Base-by-base conservation (phyloP, 2,888 invertebrate genomes). In the Pegoplata infirma region DNA sequence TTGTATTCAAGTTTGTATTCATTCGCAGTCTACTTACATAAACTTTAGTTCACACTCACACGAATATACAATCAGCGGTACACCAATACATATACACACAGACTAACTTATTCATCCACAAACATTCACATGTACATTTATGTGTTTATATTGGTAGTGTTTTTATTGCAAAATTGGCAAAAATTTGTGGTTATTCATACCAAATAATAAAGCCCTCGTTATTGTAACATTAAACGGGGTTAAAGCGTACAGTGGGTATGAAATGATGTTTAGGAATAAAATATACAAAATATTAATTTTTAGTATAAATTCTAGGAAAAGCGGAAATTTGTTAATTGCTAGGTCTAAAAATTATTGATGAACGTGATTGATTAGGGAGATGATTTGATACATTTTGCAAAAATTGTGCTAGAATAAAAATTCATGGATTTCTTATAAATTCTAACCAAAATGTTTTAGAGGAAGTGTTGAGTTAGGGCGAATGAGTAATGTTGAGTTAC, bases 161-260 rank as follows among this genome's bases (percentile, higher is more conserved):
- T 68, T 56, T 44, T 49, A 32, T 66, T 55, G 55, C n/a, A 17
- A 66, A 69, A 66, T 74, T 67, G 49, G 61, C 56, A 67, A 64
- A 69, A 8, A 44, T 74, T 74, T 36, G 59, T 73, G 53, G 51
- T 66, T 51, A 51, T 51, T 28, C 32, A 25, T 8, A 36, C 8
- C 5, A 17, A 28, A 44, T 17, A 32, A 59, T n/a, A n/a, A 40
- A 40, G 36, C 12, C 36, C n/a, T n/a, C 36, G 5, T 40, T n/a
- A n/a, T 40, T 58, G 21, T 14, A 17, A 58, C 28, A 36, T 12
- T 36, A 64, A 44, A 61, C n/a, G 21, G n/a, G 40, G 46, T 49
- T 66, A 49, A 16, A 55, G 12, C 5, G 8, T 19, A 36, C 56
- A 32, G 28, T 40, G 36, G 8, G 40, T 36, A 40, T 56, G 56